Base-by-base conservation (phyloP, 2,113 vertebrate genomes). In the Circaetus gallicus region DNA sequence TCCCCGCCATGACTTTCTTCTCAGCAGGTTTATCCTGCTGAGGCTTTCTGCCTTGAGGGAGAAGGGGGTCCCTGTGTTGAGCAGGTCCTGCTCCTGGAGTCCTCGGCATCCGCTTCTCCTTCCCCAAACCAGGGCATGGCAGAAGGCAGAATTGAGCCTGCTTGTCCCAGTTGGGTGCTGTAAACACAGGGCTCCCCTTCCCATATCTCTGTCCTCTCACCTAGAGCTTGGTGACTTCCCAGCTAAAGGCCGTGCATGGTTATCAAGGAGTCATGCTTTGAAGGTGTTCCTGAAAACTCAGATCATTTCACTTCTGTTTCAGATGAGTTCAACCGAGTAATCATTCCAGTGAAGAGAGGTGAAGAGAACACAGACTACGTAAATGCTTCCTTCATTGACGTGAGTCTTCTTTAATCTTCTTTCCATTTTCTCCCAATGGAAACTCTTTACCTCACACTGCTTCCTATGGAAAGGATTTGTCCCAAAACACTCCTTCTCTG, bases 321-420 rank as follows among this genome's bases (percentile, higher is more conserved):
- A 99, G 99, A 99, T 92, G 99, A 99, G 97, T 99, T 99, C 98
- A 99, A 99, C 98, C 97, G 99, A 97, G 99, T 99, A 88, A 99
- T 99, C 98, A 99, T 99, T 98, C 99, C 99, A 97, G 99, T 99
- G 87, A 99, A 99, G 97, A 98, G 99, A 88, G 99, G 99, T 14
- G 99, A 99, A 92, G 99, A 99, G 97, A 99, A 99, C 97, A 99
- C 99, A 0, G 99, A 99, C 98, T 99, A 99, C 3, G 98, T 99
- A 67, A 99, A 99, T 1, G 99, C 99, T 63, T 99, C 99, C 89
- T 99, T 99, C 97, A 99, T 99, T 91, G 99, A 99, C 28, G 99
- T 99, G 97, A 99, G 99, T 99, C 89, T 53, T 82, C 61, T 65
- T n/a, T 55, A 16, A 0, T 9, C 65, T 32, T 66, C 50, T 79